Conservation (phyloP, 2,113 vertebrate genomes). For the Channa argus region DNA sequence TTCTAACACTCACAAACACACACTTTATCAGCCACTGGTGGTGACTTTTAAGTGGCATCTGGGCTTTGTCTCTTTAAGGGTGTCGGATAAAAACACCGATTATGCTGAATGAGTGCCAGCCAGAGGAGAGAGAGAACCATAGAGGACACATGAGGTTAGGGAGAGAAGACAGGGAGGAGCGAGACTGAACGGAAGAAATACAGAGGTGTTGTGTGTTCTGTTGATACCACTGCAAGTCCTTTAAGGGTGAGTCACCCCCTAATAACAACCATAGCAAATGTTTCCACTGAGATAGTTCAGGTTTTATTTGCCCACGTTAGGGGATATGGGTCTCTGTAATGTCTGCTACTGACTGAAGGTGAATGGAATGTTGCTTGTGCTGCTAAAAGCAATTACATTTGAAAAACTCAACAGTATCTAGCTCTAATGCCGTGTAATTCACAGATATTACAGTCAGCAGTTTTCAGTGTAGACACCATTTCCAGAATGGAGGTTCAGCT, state of each 20-base stretch:
- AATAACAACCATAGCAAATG: not conserved
- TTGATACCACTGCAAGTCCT: not conserved
- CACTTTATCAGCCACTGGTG: not conserved
- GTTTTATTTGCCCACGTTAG: not conserved
- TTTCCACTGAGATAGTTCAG: not conserved
- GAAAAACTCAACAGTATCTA: too few relatives aligned
- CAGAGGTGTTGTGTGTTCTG: constrained; percentile 4
- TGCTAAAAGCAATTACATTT: not conserved
- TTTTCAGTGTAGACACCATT: too few relatives aligned
- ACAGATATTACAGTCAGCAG: too few relatives aligned
- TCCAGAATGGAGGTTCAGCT: too few relatives aligned
- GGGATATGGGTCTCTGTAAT: not conserved
- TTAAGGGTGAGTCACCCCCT: not conserved
- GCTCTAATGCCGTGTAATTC: too few relatives aligned
- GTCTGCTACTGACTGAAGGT: not conserved
- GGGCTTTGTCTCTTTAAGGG: constrained; percentile 29
- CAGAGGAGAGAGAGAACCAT: not conserved
- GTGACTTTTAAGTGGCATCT: constrained; percentile 15
- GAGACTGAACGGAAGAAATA: not conserved
- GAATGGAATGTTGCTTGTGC: not conserved
- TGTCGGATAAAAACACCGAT: constrained; percentile 30
- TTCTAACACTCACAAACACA: not conserved
- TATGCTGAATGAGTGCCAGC: constrained; percentile 8
- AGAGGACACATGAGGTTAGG: constrained; percentile 9
- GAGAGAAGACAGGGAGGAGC: not conserved